These are phyloP conservation scores for Cheilosia scutellata DNA, from an alignment of 2,888 invertebrate species.

Conservation along the genomic window DNA sequence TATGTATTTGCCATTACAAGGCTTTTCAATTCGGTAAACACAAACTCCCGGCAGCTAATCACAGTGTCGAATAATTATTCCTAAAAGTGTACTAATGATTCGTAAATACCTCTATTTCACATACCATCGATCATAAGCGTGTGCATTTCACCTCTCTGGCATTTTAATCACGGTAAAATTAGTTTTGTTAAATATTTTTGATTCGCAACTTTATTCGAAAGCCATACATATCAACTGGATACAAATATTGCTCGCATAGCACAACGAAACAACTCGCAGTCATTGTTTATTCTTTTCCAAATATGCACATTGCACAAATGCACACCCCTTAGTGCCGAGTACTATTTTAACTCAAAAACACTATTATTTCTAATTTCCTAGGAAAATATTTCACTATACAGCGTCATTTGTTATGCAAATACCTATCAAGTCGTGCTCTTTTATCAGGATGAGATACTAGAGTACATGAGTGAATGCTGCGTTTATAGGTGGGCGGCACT, in stretches of 20 bases:
- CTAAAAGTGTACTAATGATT: no score
- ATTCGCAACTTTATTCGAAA: background rate
- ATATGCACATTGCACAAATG: background rate
- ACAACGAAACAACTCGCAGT: background rate
- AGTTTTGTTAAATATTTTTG: background rate
- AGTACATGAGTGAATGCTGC: background rate
- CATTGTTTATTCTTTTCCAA: background rate
- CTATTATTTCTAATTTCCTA: slow-evolving; percentile 26
- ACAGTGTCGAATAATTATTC: no score
- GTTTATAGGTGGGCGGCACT: background rate
- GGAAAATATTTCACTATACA: slow-evolving; percentile 48
- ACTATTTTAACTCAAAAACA: background rate
- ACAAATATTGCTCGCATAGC: background rate
- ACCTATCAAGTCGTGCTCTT: background rate
- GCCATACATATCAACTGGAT: background rate
- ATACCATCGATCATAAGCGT: background rate
- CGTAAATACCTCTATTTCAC: background rate
- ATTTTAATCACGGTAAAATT: background rate
- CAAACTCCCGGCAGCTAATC: no score
- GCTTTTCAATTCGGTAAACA: no score
- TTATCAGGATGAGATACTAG: slow-evolving; percentile 10
- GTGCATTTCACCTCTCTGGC: background rate
- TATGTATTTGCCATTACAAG: no score
- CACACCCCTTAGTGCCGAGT: background rate
- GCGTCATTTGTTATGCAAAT: slow-evolving; percentile 57